Base-by-base conservation (phyloP, 2,113 vertebrate species). In the Meles meles region DNA sequence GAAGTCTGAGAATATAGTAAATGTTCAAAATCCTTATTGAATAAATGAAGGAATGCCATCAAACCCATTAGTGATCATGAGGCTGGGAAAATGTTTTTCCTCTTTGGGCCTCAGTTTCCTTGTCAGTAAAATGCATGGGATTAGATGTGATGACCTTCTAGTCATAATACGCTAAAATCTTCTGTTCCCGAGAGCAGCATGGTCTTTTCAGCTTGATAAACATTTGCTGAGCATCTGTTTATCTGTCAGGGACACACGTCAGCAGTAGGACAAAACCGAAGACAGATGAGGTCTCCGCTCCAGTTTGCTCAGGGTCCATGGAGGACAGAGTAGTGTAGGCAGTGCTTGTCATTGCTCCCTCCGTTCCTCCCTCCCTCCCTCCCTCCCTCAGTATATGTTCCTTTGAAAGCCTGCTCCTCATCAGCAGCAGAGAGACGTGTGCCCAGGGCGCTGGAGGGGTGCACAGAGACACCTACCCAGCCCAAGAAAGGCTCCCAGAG, bases 21-120 rank as follows among this genome's bases (percentile, higher is more conserved):
- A 52, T 71, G 3, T n/a, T 96, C 72, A 52, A 81, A 88, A 83
- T n/a, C 92, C 5, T 81, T 76, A 74, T 4, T 69, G 65, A 91
- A 79, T 79, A 82, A 63, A 86, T 55, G 61, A 95, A 65, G 13
- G 88, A 94, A 88, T 96, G n/a, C 17, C 27, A 65, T 88, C 82
- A 93, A 95, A 81, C 27, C 14, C 13, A 55, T 72, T 37, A 88
- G 39, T 88, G 27, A 55, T 81, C 52, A 59, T 81, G 18, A 96
- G 20, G 44, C 77, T 72, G 17, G 25, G 37, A 71, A 96, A 88
- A 59, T n/a, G 27, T 7, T 86, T 86, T 93, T 94, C n/a, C 57
- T 93, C 37, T 88, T 34, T 74, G 49, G 47, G 37, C 9, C 63
- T 94, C 25, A 39, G 42, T 86, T 92, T 93, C 77, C 49, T 96